Conservation (phyloP, 2,888 invertebrate genomes). For the Platypus cylindrus region DNA sequence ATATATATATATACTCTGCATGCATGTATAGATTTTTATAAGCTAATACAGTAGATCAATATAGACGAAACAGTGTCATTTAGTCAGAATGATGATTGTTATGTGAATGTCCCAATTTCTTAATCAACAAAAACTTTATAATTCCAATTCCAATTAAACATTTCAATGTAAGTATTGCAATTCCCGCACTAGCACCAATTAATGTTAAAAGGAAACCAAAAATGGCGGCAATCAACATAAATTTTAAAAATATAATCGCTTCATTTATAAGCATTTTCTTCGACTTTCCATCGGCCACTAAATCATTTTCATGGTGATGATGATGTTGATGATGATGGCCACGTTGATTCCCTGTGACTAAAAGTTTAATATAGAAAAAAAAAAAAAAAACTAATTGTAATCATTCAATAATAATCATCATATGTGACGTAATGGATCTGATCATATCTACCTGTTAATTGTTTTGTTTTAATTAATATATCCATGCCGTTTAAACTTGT, state of each 20-base stretch:
- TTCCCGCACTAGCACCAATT: slow-evolving; percentile 8
- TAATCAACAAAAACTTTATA: slow-evolving; percentile 5
- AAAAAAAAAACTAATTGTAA: too few relatives aligned
- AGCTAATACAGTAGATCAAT: too few relatives aligned
- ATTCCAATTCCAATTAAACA: slow-evolving; percentile 6
- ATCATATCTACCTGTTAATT: slow-evolving; percentile 14
- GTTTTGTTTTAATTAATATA: too few relatives aligned
- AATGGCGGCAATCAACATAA: slow-evolving; percentile 4
- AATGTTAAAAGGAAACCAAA: slow-evolving; percentile 5
- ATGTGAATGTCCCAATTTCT: slow-evolving; percentile 5
- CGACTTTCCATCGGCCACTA: slow-evolving; percentile 12
- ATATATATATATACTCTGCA: too few relatives aligned
- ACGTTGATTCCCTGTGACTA: slow-evolving; percentile 4
- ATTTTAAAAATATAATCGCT: slow-evolving; percentile 11
- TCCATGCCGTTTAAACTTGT: too few relatives aligned
- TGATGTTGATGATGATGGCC: background rate
- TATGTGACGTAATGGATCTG: too few relatives aligned
- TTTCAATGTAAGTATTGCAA: slow-evolving; percentile 10
- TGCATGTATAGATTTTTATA: background rate
- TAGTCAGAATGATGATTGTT: background rate
- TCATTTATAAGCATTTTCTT: slow-evolving; percentile 11
- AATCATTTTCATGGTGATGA: slow-evolving; percentile 7
- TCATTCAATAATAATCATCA: too few relatives aligned
- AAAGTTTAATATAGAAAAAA: slow-evolving; percentile 6
- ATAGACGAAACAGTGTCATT: too few relatives aligned